phyloP scores from a whole-genome alignment of 2,888 invertebrate genomes.

The Drosophila lacicola region DNA sequence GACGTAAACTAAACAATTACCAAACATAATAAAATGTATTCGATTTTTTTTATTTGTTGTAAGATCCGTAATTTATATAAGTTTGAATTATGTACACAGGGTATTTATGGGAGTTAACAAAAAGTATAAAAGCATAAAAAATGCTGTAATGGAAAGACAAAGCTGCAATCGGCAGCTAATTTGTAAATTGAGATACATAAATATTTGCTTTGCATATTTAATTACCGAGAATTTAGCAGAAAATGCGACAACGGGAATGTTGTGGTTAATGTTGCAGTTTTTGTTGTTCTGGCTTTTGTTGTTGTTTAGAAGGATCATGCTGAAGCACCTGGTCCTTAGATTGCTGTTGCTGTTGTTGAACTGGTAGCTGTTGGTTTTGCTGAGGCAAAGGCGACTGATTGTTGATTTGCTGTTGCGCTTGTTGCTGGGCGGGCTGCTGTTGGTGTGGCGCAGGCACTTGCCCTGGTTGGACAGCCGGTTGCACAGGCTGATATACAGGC shows the following conservation, averaged over 20 bases:
- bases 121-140: constrained; percentile 17
- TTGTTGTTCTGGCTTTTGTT: constrained; percentile 16
- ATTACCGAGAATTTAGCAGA: constrained; percentile 28
- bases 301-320: neutral
- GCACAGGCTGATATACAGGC: constrained; percentile 6
- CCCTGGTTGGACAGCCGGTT: neutral
- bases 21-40: neutral
- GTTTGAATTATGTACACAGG: constrained; percentile 37
- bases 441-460: neutral
- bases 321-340: neutral
- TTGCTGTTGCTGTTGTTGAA: constrained; percentile 35
- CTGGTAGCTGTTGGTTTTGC: constrained; percentile 42
- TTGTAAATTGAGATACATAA: constrained; percentile 21
- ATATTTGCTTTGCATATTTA: constrained; percentile 26
- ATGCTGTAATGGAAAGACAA: constrained; percentile 10
- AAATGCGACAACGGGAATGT: constrained; percentile 55
- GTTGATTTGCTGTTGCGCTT: constrained; percentile 38
- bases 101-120: constrained; percentile 2
- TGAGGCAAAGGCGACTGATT: constrained; percentile 37
- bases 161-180: constrained; percentile 18
- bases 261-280: constrained; percentile 32
- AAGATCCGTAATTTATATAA: constrained; percentile 21
- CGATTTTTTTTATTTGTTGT: neutral
- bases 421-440: neutral
- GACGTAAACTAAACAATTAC: neutral